A percentile compares a stretch with the other conserved stretches of the same genome.
These are phyloP conservation scores for Pammene aurita DNA, from an alignment of 2,888 invertebrate genomes.

Conservation along the genomic window DNA sequence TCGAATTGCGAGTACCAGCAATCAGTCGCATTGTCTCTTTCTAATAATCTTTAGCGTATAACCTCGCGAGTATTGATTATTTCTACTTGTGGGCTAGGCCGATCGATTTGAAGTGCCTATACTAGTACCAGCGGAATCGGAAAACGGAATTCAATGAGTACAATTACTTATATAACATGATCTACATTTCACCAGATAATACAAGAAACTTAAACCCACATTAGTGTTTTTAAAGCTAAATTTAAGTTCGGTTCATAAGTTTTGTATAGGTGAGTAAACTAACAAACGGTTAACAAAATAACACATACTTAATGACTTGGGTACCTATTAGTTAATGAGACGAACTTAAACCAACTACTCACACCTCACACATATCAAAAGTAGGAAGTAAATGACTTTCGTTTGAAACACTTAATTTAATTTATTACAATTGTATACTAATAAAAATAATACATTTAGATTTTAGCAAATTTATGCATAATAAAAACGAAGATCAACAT, in stretches of 20 bases:
- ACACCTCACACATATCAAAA: neutral
- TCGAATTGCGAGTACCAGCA: no score
- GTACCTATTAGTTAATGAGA: slow-evolving; percentile 14
- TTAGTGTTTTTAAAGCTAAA: neutral
- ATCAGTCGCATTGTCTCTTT: slow-evolving; percentile 35
- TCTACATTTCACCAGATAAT: neutral
- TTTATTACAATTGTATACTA: neutral
- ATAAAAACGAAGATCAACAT: neutral
- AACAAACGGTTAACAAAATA: neutral
- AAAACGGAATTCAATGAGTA: neutral
- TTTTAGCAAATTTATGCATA: neutral
- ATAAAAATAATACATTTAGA: neutral
- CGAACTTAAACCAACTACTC: neutral
- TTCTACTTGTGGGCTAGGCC: slow-evolving; percentile 23
- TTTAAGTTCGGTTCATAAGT: neutral
- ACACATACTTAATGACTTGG: neutral
- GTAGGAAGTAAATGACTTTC: neutral
- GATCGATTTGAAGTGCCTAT: slow-evolving; percentile 32
- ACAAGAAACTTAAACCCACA: neutral
- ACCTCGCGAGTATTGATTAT: slow-evolving; percentile 38
- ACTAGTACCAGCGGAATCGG: neutral
- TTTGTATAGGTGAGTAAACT: neutral
- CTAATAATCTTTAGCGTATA: slow-evolving; percentile 37
- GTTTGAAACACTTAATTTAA: slow-evolving; percentile 2
- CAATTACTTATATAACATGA: neutral